phyloP scores from a whole-genome alignment of 2,797 vertebrate species.

The Perodicticus potto region DNA sequence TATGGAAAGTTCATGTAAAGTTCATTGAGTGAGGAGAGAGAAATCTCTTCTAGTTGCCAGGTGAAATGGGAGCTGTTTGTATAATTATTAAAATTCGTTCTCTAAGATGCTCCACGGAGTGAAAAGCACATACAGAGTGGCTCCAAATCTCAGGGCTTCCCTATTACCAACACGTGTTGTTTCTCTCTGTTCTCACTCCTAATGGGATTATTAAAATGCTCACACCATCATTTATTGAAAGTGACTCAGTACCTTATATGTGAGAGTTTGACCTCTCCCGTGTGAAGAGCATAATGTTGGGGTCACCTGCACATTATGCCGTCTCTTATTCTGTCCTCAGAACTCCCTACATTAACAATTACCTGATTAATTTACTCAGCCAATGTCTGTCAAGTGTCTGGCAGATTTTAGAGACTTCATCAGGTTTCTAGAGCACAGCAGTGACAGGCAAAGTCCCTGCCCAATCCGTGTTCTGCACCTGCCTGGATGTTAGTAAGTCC shows the following conservation, averaged over 20 bases:
- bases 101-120: background rate
- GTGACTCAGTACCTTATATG: background rate
- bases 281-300: background rate
- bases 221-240: background rate
- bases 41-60: constrained; percentile 8
- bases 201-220: background rate
- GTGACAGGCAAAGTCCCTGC: fast-evolving
- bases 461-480: fast-evolving
- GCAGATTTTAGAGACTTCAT: background rate
- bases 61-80: background rate
- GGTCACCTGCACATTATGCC: fast-evolving
- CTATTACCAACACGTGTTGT: fast-evolving
- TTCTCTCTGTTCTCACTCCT: background rate
- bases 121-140: background rate
- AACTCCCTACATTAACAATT: too few species aligned
- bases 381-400: background rate
- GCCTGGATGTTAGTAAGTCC: background rate
- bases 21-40: background rate
- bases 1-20: background rate
- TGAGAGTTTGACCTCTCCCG: background rate
- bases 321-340: background rate
- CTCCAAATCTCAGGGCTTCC: background rate
- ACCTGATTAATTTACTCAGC: too few species aligned
- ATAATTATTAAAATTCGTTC: background rate
- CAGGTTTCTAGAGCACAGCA: background rate